These are phyloP conservation scores for Phoebastria nigripes DNA, from an alignment of 2,797 vertebrate genomes.

Conservation along the genomic window DNA sequence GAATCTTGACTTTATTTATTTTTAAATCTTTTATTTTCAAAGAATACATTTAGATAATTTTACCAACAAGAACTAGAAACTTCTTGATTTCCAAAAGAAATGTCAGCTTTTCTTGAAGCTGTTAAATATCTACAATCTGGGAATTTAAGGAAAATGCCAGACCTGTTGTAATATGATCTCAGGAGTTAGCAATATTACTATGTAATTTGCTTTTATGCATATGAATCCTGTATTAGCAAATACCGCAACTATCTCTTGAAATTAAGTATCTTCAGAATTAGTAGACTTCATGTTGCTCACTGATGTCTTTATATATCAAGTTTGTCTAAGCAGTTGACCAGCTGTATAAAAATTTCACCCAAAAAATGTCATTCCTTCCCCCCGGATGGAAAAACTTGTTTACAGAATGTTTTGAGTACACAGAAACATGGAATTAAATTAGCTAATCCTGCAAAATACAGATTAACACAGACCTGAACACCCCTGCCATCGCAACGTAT, in stretches of 20 bases:
- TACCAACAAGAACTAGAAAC: not conserved
- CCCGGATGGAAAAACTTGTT: not conserved
- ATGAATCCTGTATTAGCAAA: not conserved
- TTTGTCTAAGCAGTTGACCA: not conserved
- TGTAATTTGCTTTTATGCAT: not conserved
- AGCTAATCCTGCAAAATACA: not conserved
- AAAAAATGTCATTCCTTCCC: not conserved
- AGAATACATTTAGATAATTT: not conserved
- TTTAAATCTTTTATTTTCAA: not conserved
- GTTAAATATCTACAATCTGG: not conserved
- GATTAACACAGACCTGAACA: not conserved
- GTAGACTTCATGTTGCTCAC: not conserved
- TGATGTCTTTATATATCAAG: not conserved
- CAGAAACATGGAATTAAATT: not conserved
- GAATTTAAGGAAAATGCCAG: not conserved
- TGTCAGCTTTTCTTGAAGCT: not conserved
- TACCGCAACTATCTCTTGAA: not conserved
- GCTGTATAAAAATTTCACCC: not conserved
- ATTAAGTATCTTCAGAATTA: not conserved
- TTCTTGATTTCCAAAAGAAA: not conserved
- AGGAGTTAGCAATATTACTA: not conserved
- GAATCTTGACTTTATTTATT: not conserved
- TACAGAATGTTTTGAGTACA: not conserved
- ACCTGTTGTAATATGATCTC: not conserved
- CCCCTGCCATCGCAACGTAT: accelerated